phyloP scores from a whole-genome alignment of 2,888 invertebrate species.

The Acleris laterana region DNA sequence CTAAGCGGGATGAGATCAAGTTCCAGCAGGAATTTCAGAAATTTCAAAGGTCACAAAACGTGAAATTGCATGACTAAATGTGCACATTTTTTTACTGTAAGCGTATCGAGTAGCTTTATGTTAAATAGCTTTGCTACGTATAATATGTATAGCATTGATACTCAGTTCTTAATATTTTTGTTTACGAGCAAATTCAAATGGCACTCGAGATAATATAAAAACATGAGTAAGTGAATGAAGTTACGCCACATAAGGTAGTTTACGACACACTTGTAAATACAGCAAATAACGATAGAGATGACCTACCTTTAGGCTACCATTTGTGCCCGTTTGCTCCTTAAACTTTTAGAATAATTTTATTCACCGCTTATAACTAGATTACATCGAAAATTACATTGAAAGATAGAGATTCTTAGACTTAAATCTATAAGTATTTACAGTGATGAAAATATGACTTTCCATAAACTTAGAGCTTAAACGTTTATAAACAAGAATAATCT shows the following conservation, averaged over 20 bases:
- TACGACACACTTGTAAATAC: not conserved
- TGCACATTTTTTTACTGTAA: too few relatives aligned
- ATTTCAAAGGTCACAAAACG: too few relatives aligned
- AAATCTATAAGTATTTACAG: constrained; percentile 28
- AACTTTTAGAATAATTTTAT: not conserved
- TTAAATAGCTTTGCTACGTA: too few relatives aligned
- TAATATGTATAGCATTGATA: not conserved
- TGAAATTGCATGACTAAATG: too few relatives aligned
- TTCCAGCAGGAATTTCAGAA: too few relatives aligned
- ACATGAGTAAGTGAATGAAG: constrained; percentile 20
- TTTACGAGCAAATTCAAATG: constrained; percentile 21
- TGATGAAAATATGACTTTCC: constrained; percentile 34
- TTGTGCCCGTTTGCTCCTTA: not conserved
- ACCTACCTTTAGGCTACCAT: not conserved
- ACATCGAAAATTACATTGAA: constrained; percentile 18
- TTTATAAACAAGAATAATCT: constrained; percentile 32
- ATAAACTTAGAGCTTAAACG: constrained; percentile 30
- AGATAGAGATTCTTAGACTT: constrained; percentile 35
- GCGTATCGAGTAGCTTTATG: too few relatives aligned
- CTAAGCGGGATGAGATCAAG: too few relatives aligned
- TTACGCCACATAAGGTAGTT: not conserved
- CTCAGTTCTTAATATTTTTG: too few relatives aligned
- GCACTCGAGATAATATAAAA: constrained; percentile 33
- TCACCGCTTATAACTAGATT: not conserved
- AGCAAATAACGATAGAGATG: not conserved